Evolutionary conservation across 2,113 vertebrate species (phyloP).

Genomic region (Poeciliopsis prolifica): DNA sequence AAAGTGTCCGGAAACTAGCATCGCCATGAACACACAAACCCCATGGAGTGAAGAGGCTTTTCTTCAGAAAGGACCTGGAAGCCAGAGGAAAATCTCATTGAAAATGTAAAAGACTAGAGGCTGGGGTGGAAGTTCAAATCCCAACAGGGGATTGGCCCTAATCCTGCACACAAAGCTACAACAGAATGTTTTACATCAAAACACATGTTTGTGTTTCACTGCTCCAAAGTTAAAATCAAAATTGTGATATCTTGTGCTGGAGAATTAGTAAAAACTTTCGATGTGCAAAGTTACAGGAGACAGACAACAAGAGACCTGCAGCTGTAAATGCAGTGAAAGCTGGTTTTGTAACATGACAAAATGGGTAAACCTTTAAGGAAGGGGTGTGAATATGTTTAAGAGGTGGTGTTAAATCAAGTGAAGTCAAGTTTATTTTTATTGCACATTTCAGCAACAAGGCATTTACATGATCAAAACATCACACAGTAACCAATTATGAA

Average conservation of each 20-base stretch:
- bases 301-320: neutral
- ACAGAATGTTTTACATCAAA: neutral
- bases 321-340: neutral
- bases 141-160: neutral
- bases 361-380: neutral
- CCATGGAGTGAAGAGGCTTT: no score
- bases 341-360: neutral
- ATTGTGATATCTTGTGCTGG: neutral
- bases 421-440: no score
- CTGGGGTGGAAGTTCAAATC: neutral
- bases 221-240: neutral
- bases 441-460: no score
- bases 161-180: neutral
- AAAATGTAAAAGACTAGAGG: no score
- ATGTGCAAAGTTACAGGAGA: neutral
- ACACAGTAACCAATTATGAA: no score
- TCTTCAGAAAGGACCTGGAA: no score
- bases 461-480: no score
- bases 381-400: neutral
- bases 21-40: no score
- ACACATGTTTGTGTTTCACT: neutral
- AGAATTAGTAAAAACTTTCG: no score
- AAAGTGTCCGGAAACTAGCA: no score
- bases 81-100: no score
- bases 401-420: no score